phyloP scores from a whole-genome alignment of 2,888 invertebrate genomes.

The Plemyria rubiginata region DNA sequence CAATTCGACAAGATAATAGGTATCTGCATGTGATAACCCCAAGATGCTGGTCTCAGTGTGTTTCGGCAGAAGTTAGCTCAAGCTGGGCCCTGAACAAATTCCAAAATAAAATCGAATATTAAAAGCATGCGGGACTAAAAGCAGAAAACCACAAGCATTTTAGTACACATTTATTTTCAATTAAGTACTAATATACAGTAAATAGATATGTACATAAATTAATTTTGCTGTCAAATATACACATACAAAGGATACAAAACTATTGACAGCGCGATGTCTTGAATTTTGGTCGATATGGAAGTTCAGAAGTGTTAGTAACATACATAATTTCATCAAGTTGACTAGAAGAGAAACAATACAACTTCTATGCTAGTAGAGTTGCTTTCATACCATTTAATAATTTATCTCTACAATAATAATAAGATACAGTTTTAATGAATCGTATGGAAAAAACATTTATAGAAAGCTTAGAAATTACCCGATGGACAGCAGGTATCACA shows the following conservation, averaged over 20 bases:
- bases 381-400: conserved; percentile 3
- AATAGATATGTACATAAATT: conserved; percentile 63
- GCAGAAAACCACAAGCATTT: conserved; percentile 81
- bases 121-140: conserved; percentile 82
- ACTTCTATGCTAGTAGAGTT: conserved; percentile 2
- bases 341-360: conserved; percentile 5
- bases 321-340: conserved; percentile 3
- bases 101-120: conserved; percentile 54
- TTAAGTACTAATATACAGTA: conserved; percentile 61
- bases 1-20: no score
- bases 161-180: conserved; percentile 81
- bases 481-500: background rate
- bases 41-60: conserved; percentile 27
- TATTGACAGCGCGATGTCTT: conserved; percentile 43
- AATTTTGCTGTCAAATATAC: conserved; percentile 35
- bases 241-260: conserved; percentile 51
- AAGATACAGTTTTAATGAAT: conserved; percentile 1
- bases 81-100: conserved; percentile 68
- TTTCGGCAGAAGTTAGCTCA: conserved; percentile 40
- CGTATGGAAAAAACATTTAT: background rate
- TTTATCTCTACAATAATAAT: background rate
- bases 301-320: conserved; percentile 43
- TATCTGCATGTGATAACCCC: background rate
- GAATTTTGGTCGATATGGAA: conserved; percentile 43
- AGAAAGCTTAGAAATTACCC: background rate